phyloP scores from a whole-genome alignment of 1,140 invertebrate genomes.

The Rhagoletis pomonella region DNA sequence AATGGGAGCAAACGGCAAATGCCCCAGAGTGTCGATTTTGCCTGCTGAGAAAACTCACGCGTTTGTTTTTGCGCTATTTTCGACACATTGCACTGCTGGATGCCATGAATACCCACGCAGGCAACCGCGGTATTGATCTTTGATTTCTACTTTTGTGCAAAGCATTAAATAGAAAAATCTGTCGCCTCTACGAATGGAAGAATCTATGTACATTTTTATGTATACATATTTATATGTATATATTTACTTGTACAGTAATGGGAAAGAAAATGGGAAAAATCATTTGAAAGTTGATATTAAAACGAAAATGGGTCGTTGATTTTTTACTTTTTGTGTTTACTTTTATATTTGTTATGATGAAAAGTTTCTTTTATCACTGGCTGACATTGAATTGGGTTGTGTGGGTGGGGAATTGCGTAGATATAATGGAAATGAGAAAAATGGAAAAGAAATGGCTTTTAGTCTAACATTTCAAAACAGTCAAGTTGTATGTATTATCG shows the following conservation, averaged over 20 bases:
- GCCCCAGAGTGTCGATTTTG: conserved; percentile 10
- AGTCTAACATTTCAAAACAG: not conserved
- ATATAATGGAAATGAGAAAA: conserved; percentile 19
- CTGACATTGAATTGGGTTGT: conserved; percentile 9
- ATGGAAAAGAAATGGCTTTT: not conserved
- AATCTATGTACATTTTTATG: too few relatives aligned
- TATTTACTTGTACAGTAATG: too few relatives aligned
- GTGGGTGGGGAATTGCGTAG: not conserved
- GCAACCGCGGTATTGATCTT: not conserved
- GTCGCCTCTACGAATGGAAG: too few relatives aligned
- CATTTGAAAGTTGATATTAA: conserved; percentile 48
- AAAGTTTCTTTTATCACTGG: conserved; percentile 37
- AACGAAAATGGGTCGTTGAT: conserved; percentile 45
- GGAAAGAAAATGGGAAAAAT: conserved; percentile 4
- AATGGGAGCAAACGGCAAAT: conserved; percentile 10
- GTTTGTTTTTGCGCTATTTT: conserved; percentile 18
- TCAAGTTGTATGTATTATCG: not conserved
- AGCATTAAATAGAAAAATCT: too few relatives aligned
- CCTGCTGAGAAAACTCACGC: not conserved
- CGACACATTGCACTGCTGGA: conserved; percentile 27
- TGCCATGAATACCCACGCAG: not conserved
- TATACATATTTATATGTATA: too few relatives aligned
- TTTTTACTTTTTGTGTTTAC: conserved; percentile 10
- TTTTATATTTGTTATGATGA: not conserved
- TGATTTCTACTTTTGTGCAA: not conserved